Evolutionary conservation across 2,888 invertebrate genomes (phyloP), one percentile per base, ranked within the genome.

Genomic region (Chloroclysta siterata): DNA sequence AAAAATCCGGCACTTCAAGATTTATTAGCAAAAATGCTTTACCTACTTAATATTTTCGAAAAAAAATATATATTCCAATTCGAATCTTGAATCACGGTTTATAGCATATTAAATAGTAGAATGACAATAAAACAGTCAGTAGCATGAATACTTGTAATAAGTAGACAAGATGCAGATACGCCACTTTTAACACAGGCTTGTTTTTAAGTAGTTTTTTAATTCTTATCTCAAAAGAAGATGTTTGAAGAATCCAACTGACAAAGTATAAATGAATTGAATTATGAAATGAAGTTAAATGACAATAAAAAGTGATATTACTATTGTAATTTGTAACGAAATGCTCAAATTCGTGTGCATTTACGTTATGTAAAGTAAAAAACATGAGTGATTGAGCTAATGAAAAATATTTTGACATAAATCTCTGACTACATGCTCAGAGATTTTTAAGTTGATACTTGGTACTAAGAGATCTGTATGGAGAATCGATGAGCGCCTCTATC

Each of bases 261-360:
- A 2, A 6, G 13, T 5, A n/a, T 22, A 48, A 28, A 28, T 48
- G 28, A 46, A 46, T 17, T 48, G 22, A 22, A 22, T 3, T 2
- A n/a, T 48, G 28, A 46, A 46, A 10, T 48, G 7, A 48, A 28
- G 7, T 39, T 41, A 41, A 44, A 51, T 41, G 55, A 56, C 55
- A 61, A 61, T 56, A 61, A 60, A 39, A 39, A 46, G 51, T 29
- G 15, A 46, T 56, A 42, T 11, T 39, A 46, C 17, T 17, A 44
- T 33, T 59, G 11, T 22, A 36, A 53, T 17, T 28, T 5, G 6
- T 17, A 47, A 51, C 4, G 11, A n/a, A 28, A 47, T 17, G 33
- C 48, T 62, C 57, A 10, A 15, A 33, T 55, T 65, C 48, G 51
- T 70, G 60, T 63, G 50, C 14, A 65, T 67, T 64, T 69, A 57